phyloP scores from a whole-genome alignment of 2,888 invertebrate genomes.

The Machimus atricapillus region DNA sequence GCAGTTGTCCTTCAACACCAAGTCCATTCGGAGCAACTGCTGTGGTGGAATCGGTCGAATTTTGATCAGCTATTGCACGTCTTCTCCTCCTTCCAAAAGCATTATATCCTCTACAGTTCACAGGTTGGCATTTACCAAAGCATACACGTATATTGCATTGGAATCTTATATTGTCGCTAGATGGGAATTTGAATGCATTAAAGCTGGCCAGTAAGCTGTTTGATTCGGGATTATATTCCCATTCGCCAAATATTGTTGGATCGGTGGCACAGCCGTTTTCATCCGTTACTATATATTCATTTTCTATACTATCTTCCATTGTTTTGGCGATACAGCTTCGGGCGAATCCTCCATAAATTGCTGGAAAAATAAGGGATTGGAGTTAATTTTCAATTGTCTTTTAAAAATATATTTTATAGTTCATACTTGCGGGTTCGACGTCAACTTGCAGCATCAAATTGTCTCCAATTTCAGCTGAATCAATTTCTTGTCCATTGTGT shows the following conservation, averaged over 20 bases:
- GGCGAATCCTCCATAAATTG: constrained; percentile 93
- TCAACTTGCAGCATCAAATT: constrained; percentile 86
- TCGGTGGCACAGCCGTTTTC: constrained; percentile 94
- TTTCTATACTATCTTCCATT: constrained; percentile 85
- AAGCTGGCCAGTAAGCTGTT: constrained; percentile 87
- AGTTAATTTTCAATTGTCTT: not conserved
- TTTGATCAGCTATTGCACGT: constrained; percentile 63
- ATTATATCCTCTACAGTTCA: constrained; percentile 90
- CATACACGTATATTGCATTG: constrained; percentile 95
- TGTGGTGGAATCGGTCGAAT: constrained; percentile 59
- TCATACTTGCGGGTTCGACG: constrained; percentile 77
- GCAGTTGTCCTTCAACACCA: constrained; percentile 76
- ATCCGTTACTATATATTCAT: constrained; percentile 91
- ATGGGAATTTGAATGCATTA: constrained; percentile 94
- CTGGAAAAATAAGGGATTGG: constrained; percentile 58
- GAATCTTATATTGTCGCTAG: constrained; percentile 92
- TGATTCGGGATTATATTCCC: constrained; percentile 87
- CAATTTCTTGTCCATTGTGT: constrained; percentile 84
- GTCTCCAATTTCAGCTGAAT: constrained; percentile 90
- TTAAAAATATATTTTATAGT: not conserved
- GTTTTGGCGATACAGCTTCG: constrained; percentile 93
- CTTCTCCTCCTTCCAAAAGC: constrained; percentile 86
- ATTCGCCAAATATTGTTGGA: constrained; percentile 90
- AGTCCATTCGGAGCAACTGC: constrained; percentile 69
- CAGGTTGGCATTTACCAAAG: constrained; percentile 94